Evolutionary conservation across 2,797 vertebrate species (phyloP).

Genomic region (Pipistrellus nathusii): DNA sequence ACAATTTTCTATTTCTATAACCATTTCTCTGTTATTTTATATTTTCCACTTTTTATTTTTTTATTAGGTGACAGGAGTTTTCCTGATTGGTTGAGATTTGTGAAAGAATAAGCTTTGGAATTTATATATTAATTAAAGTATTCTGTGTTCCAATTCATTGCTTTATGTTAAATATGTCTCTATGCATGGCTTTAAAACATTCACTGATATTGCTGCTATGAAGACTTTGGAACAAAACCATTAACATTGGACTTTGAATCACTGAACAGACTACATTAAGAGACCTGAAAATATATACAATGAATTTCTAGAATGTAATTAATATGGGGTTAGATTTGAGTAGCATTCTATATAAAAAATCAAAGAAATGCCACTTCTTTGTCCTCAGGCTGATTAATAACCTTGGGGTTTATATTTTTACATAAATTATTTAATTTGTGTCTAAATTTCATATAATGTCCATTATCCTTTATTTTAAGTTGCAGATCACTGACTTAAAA

Average conservation of each 20-base stretch:
- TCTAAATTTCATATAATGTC: constrained; percentile 21
- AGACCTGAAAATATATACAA: not conserved
- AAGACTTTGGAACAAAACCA: not conserved
- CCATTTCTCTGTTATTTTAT: too few relatives aligned
- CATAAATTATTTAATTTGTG: constrained; percentile 43
- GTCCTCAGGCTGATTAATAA: constrained; percentile 56
- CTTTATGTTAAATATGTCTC: too few relatives aligned
- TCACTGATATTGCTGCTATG: not conserved
- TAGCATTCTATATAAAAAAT: not conserved
- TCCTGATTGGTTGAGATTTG: too few relatives aligned
- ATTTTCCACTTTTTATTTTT: too few relatives aligned
- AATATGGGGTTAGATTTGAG: not conserved
- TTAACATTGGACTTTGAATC: constrained; percentile 26
- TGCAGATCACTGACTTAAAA: constrained; percentile 72
- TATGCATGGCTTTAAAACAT: too few relatives aligned
- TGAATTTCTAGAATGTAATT: constrained; percentile 6
- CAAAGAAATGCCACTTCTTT: not conserved
- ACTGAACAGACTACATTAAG: not conserved
- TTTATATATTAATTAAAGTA: too few relatives aligned
- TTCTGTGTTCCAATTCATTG: too few relatives aligned
- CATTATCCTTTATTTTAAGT: constrained; percentile 75
- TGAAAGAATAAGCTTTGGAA: too few relatives aligned
- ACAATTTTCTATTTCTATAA: too few relatives aligned
- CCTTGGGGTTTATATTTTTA: not conserved
- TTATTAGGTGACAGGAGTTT: too few relatives aligned